phyloP scores from a whole-genome alignment of 2,113 vertebrate species.

The Telmatochromis brachygnathus region DNA sequence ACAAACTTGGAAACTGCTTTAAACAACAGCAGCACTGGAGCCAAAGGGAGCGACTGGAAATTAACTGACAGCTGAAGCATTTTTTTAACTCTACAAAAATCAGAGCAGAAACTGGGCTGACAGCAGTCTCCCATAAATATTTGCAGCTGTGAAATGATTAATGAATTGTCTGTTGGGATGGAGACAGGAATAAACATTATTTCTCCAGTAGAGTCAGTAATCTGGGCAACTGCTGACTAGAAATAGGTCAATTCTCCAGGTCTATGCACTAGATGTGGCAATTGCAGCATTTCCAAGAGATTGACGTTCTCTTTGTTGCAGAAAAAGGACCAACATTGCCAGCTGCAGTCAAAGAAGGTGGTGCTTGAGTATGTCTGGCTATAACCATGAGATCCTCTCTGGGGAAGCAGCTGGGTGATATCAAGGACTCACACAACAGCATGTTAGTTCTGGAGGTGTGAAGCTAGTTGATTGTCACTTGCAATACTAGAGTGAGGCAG shows the following conservation, averaged over 20 bases:
- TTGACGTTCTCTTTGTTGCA: background rate
- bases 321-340: background rate
- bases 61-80: background rate
- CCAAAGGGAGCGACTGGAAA: background rate
- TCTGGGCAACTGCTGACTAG: background rate
- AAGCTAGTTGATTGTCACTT: background rate
- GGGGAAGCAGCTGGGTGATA: background rate
- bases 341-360: background rate
- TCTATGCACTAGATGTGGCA: background rate
- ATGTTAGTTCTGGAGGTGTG: background rate
- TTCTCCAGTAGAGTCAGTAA: background rate
- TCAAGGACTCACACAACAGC: background rate
- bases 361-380: background rate
- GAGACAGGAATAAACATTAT: background rate
- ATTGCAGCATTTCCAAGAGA: background rate
- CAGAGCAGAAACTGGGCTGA: background rate
- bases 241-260: background rate
- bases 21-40: background rate
- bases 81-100: background rate
- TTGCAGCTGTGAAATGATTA: slow-evolving; percentile 9
- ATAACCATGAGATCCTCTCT: background rate
- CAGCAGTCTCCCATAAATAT: slow-evolving; percentile 6
- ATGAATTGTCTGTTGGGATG: background rate
- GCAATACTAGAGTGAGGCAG: background rate
- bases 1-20: background rate